Conservation (phyloP, 92 coral and sea anemone species). For the Umimayanthus kanabou region DNA sequence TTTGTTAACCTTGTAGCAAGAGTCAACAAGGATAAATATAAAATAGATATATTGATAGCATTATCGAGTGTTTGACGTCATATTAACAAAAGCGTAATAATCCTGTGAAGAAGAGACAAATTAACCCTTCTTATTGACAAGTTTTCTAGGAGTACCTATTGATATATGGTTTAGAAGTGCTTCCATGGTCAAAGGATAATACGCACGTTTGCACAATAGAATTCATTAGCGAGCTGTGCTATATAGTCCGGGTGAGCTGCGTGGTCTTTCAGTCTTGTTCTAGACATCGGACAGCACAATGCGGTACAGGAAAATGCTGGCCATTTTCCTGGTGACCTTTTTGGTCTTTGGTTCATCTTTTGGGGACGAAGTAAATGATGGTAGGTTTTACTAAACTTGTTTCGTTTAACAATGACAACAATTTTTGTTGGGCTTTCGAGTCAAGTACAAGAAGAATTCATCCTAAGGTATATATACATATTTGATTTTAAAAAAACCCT, state of each 20-base stretch:
- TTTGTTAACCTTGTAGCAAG: not conserved
- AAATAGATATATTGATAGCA: not conserved
- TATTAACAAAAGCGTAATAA: not conserved
- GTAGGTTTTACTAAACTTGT: not conserved
- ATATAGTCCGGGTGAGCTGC: not conserved
- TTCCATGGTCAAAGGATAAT: not conserved
- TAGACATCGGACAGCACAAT: slow-evolving; percentile 4
- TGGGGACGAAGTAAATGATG: slow-evolving; percentile 5
- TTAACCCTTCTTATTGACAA: not conserved
- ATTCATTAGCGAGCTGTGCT: not conserved
- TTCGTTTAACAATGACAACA: not conserved
- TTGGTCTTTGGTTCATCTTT: slow-evolving; percentile 8
- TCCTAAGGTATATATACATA: too few relatives aligned
- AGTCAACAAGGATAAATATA: slow-evolving; percentile 18
- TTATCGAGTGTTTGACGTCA: slow-evolving; percentile 13
- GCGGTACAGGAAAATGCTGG: slow-evolving; percentile 18
- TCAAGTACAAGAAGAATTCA: not conserved
- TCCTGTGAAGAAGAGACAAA: not conserved
- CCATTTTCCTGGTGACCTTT: slow-evolving; percentile 7
- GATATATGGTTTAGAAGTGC: not conserved
- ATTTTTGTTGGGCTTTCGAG: not conserved
- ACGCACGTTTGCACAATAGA: slow-evolving; percentile 1
- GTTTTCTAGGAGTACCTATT: not conserved
- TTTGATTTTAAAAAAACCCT: too few relatives aligned
- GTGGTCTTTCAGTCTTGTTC: not conserved